These are phyloP conservation scores for Percopsis omiscomaycus DNA, from an alignment of 2,797 vertebrate species.

Conservation along the genomic window DNA sequence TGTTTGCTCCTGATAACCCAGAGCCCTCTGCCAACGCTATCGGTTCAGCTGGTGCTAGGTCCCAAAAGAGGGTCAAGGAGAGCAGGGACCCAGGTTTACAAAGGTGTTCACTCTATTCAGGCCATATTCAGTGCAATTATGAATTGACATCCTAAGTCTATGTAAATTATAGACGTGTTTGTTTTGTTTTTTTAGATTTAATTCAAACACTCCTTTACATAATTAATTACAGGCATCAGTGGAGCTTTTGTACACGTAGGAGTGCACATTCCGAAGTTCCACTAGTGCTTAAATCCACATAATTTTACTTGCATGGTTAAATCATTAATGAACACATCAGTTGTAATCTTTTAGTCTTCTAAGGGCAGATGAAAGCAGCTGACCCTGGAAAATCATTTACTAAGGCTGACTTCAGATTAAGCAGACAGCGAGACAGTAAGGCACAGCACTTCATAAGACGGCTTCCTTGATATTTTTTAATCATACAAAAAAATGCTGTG, in stretches of 20 bases:
- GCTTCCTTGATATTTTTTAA: constrained; percentile 43
- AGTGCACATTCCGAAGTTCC: constrained; percentile 12
- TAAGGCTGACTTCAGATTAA: constrained; percentile 52
- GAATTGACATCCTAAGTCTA: constrained; percentile 1
- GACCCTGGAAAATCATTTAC: constrained; percentile 72
- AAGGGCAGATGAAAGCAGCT: constrained; percentile 56
- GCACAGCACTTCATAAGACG: neutral
- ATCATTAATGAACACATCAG: constrained; percentile 66
- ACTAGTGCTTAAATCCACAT: constrained; percentile 37
- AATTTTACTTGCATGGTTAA: constrained; percentile 59
- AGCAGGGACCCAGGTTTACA: constrained; percentile 18
- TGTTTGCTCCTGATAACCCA: constrained; percentile 71
- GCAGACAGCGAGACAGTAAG: constrained; percentile 23
- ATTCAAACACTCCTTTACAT: neutral
- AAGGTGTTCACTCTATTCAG: no score
- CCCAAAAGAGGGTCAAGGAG: constrained; percentile 55
- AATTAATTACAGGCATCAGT: constrained; percentile 17
- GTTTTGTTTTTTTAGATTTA: neutral
- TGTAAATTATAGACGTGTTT: constrained; percentile 20
- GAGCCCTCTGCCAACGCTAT: constrained; percentile 48
- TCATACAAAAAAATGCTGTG: constrained; percentile 10
- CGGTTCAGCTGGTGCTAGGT: constrained; percentile 45
- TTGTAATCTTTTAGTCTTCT: constrained; percentile 61
- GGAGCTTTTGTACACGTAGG: constrained; percentile 1
- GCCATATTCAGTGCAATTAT: neutral